Evolutionary conservation across 2,113 vertebrate genomes (phyloP).

Genomic region (Calyptommatus sinebrachiatus): DNA sequence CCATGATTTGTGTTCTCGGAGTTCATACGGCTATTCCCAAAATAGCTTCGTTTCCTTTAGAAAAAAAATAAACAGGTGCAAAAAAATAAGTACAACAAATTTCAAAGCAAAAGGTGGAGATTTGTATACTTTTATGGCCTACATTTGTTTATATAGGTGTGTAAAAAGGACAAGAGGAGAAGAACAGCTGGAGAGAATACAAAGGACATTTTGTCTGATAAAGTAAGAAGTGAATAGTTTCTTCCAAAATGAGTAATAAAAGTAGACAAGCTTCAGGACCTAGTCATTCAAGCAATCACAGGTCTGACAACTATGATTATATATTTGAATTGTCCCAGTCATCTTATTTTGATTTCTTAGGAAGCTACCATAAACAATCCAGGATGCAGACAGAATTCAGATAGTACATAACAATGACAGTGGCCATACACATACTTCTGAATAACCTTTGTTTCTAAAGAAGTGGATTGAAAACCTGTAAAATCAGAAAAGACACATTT

Average conservation of each 20-base stretch:
- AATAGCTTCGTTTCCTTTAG: constrained; percentile 39
- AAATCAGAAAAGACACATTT: no score
- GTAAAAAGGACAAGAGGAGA: neutral
- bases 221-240: constrained; percentile 46
- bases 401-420: no score
- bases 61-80: constrained; percentile 59
- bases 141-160: constrained; percentile 2
- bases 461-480: no score
- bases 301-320: constrained; percentile 29
- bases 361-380: neutral
- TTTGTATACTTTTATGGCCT: constrained; percentile 22
- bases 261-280: constrained; percentile 40
- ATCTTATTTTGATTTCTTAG: neutral
- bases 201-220: constrained; percentile 58
- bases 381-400: neutral
- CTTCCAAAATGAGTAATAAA: constrained; percentile 50
- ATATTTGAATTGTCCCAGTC: constrained; percentile 1
- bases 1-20: constrained; percentile 31
- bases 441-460: no score
- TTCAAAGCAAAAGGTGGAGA: constrained; percentile 34
- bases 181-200: constrained; percentile 24
- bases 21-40: constrained; percentile 50
- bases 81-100: constrained; percentile 45
- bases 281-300: constrained; percentile 52
- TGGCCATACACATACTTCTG: no score